Conservation (phyloP, 2,797 vertebrate species). For the Lepilemur ruficaudatus region DNA sequence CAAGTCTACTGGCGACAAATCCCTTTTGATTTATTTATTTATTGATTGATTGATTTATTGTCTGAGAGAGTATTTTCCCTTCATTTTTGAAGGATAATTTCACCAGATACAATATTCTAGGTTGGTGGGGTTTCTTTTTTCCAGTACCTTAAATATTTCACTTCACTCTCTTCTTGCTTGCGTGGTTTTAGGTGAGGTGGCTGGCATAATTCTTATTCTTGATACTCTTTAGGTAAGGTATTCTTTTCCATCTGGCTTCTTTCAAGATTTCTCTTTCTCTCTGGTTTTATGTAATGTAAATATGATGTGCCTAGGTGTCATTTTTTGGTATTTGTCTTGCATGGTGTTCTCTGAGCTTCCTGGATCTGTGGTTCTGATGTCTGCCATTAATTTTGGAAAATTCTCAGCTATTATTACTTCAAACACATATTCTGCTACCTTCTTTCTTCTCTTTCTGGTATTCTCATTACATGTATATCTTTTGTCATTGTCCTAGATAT, state of each 20-base stretch:
- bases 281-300: background rate
- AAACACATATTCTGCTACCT: background rate
- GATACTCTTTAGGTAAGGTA: background rate
- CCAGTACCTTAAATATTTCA: background rate
- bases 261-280: background rate
- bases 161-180: background rate
- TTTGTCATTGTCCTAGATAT: background rate
- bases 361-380: background rate
- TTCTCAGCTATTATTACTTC: background rate
- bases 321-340: background rate
- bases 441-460: background rate
- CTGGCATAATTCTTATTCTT: background rate
- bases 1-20: background rate
- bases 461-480: background rate
- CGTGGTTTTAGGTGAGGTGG: background rate
- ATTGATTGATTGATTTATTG: no score
- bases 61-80: background rate
- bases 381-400: background rate
- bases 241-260: background rate
- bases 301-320: background rate
- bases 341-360: background rate
- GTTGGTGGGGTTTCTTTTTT: background rate
- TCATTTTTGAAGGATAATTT: background rate
- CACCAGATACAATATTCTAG: background rate
- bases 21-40: background rate